phyloP scores from a whole-genome alignment of 2,797 vertebrate species.

The Carcharodon carcharias region DNA sequence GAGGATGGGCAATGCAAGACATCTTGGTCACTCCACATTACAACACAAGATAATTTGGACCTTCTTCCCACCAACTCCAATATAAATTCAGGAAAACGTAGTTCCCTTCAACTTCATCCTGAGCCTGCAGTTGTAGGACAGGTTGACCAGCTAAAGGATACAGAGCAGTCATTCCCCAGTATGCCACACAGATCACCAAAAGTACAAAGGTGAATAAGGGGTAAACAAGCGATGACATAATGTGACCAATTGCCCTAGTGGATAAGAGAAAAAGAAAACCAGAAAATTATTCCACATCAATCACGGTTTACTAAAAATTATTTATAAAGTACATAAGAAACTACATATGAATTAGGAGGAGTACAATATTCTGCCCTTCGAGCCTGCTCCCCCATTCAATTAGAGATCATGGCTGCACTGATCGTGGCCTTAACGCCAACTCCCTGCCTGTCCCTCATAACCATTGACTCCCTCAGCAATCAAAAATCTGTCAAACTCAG shows the following conservation, averaged over 20 bases:
- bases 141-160: slow-evolving; percentile 63
- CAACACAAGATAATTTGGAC: background rate
- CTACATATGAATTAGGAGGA: too few species aligned
- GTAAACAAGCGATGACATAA: slow-evolving; percentile 74
- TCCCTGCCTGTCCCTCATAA: background rate
- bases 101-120: background rate
- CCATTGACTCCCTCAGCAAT: background rate
- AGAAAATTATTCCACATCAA: background rate
- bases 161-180: slow-evolving; percentile 77
- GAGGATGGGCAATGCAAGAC: background rate
- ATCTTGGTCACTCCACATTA: background rate
- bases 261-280: background rate
- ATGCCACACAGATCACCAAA: slow-evolving; percentile 72
- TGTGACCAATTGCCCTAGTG: slow-evolving; percentile 70
- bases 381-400: too few species aligned
- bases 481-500: background rate
- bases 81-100: background rate
- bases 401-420: background rate
- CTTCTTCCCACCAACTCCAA: background rate
- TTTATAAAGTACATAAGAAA: background rate
- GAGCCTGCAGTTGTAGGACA: background rate
- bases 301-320: background rate
- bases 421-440: background rate
- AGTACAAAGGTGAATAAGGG: slow-evolving; percentile 78
- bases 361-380: too few species aligned